A percentile compares a stretch with the other conserved stretches of the same genome.
Evolutionary conservation across 2,888 invertebrate genomes (phyloP).

Genomic region (Nasonia oneida): DNA sequence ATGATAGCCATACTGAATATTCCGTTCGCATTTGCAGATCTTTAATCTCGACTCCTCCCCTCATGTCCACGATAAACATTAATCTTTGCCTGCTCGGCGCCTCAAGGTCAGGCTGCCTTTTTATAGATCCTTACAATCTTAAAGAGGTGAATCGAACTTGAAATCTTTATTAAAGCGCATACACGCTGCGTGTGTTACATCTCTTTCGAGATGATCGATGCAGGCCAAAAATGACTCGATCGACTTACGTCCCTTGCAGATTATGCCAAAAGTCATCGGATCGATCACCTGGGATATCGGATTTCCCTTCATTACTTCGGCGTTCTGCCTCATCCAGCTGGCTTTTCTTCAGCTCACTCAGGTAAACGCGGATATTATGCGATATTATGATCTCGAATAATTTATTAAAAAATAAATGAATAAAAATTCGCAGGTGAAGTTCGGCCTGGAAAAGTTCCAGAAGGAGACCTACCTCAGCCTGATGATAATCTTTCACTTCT

Average conservation of each 20-base stretch:
- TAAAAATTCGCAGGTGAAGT: constrained; percentile 77
- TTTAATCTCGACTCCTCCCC: constrained; percentile 80
- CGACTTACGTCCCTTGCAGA: constrained; percentile 71
- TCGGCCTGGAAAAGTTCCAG: constrained; percentile 80
- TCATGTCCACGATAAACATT: constrained; percentile 82
- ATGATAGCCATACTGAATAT: neutral
- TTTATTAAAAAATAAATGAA: neutral
- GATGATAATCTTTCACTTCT: constrained; percentile 81
- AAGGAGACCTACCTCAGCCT: constrained; percentile 80
- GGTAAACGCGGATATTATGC: constrained; percentile 69
- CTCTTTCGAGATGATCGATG: neutral
- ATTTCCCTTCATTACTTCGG: constrained; percentile 82
- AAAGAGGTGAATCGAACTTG: constrained; percentile 76
- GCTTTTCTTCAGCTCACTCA: constrained; percentile 82
- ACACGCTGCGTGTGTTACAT: neutral
- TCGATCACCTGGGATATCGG: constrained; percentile 82
- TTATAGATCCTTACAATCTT: constrained; percentile 82
- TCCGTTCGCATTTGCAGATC: constrained; percentile 74
- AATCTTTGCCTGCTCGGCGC: constrained; percentile 81
- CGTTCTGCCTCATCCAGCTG: constrained; percentile 82
- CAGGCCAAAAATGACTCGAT: neutral
- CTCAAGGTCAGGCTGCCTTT: constrained; percentile 80
- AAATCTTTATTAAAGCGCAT: neutral
- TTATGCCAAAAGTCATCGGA: constrained; percentile 80
- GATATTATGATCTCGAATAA: neutral